A percentile compares a stretch with the other conserved stretches of the same genome.
Evolutionary conservation across 1,140 invertebrate genomes (phyloP).

Genomic region (Pristionchus pacificus): DNA sequence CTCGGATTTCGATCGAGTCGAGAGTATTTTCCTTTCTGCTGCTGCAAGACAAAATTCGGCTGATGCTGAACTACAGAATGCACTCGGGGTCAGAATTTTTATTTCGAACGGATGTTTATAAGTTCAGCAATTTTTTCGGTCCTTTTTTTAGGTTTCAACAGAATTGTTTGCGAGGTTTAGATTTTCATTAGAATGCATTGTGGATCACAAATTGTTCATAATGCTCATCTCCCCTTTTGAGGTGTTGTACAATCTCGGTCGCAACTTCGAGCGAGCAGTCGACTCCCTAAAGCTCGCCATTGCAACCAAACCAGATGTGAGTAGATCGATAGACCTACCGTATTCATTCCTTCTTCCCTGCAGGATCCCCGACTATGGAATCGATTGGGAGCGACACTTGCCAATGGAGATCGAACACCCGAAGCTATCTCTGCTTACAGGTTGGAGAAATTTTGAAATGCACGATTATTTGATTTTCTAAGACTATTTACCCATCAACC

Average conservation of each 20-base stretch:
- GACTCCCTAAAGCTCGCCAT: constrained; percentile 90
- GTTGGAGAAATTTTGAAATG: neutral
- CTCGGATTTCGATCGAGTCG: constrained; percentile 22
- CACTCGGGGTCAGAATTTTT: too few relatives aligned
- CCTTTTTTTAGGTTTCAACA: too few relatives aligned
- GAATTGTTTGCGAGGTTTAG: too few relatives aligned
- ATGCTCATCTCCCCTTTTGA: too few relatives aligned
- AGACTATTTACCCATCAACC: too few relatives aligned
- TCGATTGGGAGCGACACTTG: constrained; percentile 87
- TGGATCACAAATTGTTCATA: too few relatives aligned
- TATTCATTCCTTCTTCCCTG: constrained; percentile 22
- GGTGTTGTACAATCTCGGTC: constrained; percentile 88
- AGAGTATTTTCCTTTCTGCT: constrained; percentile 71
- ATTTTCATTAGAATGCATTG: too few relatives aligned
- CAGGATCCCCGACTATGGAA: constrained; percentile 94
- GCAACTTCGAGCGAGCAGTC: constrained; percentile 88
- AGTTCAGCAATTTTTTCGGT: too few relatives aligned
- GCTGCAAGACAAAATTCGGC: constrained; percentile 75
- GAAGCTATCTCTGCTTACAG: constrained; percentile 91
- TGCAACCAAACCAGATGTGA: constrained; percentile 71
- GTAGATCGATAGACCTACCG: constrained; percentile 38
- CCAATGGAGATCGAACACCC: constrained; percentile 87
- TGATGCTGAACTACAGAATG: constrained; percentile 91
- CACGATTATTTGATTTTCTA: too few relatives aligned
- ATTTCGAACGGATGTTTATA: too few relatives aligned